Conservation (phyloP, 2,888 invertebrate species). For the Ormyrus nitidulus region DNA sequence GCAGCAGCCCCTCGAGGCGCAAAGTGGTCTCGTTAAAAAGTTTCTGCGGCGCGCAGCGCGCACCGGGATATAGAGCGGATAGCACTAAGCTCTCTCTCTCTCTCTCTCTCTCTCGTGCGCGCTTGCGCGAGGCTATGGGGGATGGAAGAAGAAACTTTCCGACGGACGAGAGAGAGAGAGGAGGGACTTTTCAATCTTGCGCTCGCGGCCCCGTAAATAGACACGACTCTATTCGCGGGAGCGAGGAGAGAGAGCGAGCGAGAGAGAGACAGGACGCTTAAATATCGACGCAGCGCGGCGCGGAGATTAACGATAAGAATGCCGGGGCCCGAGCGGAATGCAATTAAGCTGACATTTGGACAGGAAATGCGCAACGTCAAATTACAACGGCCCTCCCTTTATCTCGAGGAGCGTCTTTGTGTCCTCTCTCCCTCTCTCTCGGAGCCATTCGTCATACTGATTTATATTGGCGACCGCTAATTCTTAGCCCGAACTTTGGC, state of each 20-base stretch:
- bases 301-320: constrained; percentile 64
- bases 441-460: constrained; percentile 68
- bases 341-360: constrained; percentile 70
- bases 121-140: not conserved
- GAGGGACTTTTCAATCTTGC: constrained; percentile 39
- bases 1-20: constrained; percentile 26
- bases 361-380: constrained; percentile 69
- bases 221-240: constrained; percentile 33
- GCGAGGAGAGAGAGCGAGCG: not conserved
- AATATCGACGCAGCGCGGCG: constrained; percentile 21
- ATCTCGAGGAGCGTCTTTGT: constrained; percentile 12
- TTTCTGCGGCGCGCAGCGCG: constrained; percentile 19
- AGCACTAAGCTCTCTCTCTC: not conserved
- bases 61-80: not conserved
- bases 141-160: not conserved
- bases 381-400: constrained; percentile 63
- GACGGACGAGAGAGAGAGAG: not conserved
- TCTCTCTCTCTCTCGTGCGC: too few species aligned
- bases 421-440: not conserved
- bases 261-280: not conserved
- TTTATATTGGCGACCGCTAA: constrained; percentile 64
- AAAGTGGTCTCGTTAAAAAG: constrained; percentile 57
- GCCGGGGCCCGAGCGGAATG: constrained; percentile 67
- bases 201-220: constrained; percentile 29
- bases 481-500: constrained; percentile 22